Evolutionary conservation across 2,113 vertebrate species (phyloP), one percentile per base, ranked within the genome.

Genomic region (Petromus typicus): DNA sequence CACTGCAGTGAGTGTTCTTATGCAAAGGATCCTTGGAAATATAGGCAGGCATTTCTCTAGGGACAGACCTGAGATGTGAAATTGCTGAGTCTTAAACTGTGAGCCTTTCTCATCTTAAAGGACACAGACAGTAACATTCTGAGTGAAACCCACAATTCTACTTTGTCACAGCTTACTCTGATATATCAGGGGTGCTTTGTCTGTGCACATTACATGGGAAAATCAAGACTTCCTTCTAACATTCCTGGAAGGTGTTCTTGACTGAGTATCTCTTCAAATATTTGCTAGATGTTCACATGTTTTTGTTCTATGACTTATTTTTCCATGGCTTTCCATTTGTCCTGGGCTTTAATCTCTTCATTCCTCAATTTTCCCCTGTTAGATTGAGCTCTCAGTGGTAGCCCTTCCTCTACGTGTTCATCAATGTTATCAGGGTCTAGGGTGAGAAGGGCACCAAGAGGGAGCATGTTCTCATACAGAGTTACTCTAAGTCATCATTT

Each of bases 401-500:
- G 34, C 18, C 3, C 25, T 59, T 48, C 43, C 27, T 37, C n/a
- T 32, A 57, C n/a, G 25, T 89, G 57, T 54, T 16, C 16, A 43
- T 66, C 23, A 30, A 9, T 66, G 22, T 40, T 85, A 51, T 66
- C 63, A 3, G 37, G 61, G 73, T 78, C 22, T 43, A 75, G 13
- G 30, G 9, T 84, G 22, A 59, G 83, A 69, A 63, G 69, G 37
- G 66, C 86, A 63, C 83, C 16, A 63, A 34, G 75, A 54, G 23
- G 37, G 34, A 91, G 22, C 32, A 61, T 32, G 27, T 22, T 2
- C 83, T 86, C 78, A 13, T 67, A 27, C 92, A 86, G 57, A 75
- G 45, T 87, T 94, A 82, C 6, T 56, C 75, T 88, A 43, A 56
- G 45, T 91, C 86, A 93, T 73, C 67, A n/a, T 45, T 57, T 89